Evolutionary conservation across 2,113 vertebrate genomes (phyloP), one percentile per base, ranked within the genome.

Genomic region (Urocynchramus pylzowi): DNA sequence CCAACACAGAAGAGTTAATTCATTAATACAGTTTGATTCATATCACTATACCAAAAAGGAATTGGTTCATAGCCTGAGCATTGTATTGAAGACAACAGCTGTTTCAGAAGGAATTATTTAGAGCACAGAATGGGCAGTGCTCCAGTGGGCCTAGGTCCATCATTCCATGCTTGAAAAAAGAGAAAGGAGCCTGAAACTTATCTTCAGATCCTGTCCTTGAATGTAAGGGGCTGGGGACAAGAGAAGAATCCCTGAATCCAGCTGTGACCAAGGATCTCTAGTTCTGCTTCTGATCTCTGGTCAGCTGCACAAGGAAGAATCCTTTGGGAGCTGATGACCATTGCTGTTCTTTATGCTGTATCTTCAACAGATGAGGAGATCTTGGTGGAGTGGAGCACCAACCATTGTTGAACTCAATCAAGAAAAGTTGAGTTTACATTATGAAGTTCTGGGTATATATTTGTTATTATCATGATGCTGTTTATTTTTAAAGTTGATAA

Each of bases 351-450:
- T 28, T 37, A 4, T 37, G 20, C 11, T 77, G 16, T 67, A 8
- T 39, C 10, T 39, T 54, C 12, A 33, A 33, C 8, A 52, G 26
- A 37, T 39, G 45, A 61, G 21, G 27, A 50, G 26, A 67, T 35
- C 52, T 87, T 39, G 33, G 39, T 45, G 15, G 33, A 39, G 15
- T 20, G 28, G 33, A 56, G 16, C 15, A 68, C 13, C 42, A 82
- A 15, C 15, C 11, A 27, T 21, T 33, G 6, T 27, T 0, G 0
- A 71, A 45, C 5, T 1, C 35, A n/a, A 1, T 5, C 41, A 64
- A 33, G 17, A 87, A n/a, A 11, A 84, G 13, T 0, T 47, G 30
- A 47, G 3, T 31, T 71, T 84, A 39, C 12, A 26, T 49, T 1
- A 83, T 15, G 24, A 77, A 60, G 87, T 67, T 57, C 30, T 52